Evolutionary conservation across 2,888 invertebrate species (phyloP), one percentile per base, ranked within the genome.

Genomic region (Proisotoma minuta): DNA sequence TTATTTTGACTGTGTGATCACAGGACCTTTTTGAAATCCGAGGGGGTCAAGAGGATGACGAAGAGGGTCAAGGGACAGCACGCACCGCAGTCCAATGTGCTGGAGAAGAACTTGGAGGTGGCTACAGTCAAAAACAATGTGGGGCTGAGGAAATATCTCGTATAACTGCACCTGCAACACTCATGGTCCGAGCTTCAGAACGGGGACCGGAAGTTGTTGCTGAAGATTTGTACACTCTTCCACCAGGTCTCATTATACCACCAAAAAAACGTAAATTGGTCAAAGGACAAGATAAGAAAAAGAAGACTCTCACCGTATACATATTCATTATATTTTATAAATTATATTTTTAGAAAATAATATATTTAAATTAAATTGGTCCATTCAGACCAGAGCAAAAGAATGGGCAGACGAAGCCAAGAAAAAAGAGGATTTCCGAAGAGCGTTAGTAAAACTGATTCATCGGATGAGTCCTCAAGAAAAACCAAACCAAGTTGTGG

Each of bases 391-490:
- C 18, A 66, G 65, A 62, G 71, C 71, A n/a, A 65, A 64, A 50
- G 68, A 71, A 57, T 73, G 73, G 73, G 68, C 71, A 15, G 71
- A 79, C 76, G 64, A 47, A 27, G 63, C 64, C 4, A 59, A 51
- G 76, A 87, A 90, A 69, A 82, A 92, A 23, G 91, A 92, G 77
- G 85, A 87, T 73, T 94, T 93, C 78, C 83, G 94, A 27, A 83
- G 85, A 70, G 86, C 87, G 75, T 79, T 94, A 60, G 86, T 92
- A 57, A 84, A 85, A 70, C 81, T 90, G 66, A 88, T 93, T 70
- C 82, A 86, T 34, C 27, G 61, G 29, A 67, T 65, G 63, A 51
- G 63, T 26, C 68, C 68, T 20, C 51, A 49, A 20, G 27, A 57
- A 75, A 78, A 75, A 74, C 8, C 15, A 15, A 78, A 81, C 12